Evolutionary conservation across 2,113 vertebrate species (phyloP).

Genomic region (Channa maculata): DNA sequence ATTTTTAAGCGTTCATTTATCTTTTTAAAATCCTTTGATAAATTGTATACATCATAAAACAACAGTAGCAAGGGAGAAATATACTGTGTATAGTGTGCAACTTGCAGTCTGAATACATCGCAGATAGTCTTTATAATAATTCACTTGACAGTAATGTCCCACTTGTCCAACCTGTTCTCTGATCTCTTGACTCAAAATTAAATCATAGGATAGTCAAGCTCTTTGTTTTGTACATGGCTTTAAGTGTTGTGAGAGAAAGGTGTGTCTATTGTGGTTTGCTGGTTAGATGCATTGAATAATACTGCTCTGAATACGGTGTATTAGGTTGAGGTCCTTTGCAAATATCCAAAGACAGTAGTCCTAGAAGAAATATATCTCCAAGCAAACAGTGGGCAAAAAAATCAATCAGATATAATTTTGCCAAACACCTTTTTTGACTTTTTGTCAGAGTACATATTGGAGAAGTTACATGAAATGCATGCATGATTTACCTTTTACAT

Average conservation of each 20-base stretch:
- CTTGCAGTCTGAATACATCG: background rate
- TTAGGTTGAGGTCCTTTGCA: conserved; percentile 38
- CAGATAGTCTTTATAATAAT: conserved; percentile 35
- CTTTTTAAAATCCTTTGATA: background rate
- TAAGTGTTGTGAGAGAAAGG: background rate
- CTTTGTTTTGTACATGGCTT: conserved; percentile 18
- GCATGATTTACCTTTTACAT: background rate
- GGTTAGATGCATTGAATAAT: conserved; percentile 21
- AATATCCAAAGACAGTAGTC: conserved; percentile 14
- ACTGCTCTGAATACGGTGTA: background rate
- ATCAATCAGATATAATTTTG: background rate
- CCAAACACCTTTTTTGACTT: background rate
- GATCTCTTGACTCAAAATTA: background rate
- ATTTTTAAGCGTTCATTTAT: background rate
- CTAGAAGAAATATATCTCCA: background rate
- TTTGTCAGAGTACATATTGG: background rate
- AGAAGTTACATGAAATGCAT: background rate
- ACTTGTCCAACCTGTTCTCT: too few relatives aligned
- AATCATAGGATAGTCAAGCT: background rate
- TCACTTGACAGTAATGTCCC: conserved; percentile 6
- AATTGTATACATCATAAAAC: background rate
- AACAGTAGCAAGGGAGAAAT: background rate
- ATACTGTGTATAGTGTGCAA: conserved; percentile 6
- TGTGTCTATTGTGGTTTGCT: conserved; percentile 16
- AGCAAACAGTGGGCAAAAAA: too few relatives aligned